Conservation (phyloP, 2,888 invertebrate species). For the Pherbina coryleti region DNA sequence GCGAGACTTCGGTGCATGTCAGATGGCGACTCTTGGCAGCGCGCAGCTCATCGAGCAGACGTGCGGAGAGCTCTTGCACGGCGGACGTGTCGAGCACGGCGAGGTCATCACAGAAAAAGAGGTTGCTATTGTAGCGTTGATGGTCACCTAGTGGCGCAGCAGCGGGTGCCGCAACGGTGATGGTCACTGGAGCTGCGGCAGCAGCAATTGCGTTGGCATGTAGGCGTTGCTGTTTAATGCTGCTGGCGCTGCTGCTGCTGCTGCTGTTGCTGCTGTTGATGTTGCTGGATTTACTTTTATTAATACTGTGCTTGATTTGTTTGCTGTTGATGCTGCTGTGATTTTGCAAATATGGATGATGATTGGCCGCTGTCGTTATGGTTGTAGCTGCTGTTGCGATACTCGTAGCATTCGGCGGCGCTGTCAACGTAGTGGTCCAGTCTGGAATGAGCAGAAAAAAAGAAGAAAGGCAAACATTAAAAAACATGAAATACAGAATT, state of each 20-base stretch:
- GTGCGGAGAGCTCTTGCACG: constrained; percentile 55
- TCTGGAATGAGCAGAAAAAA: constrained; percentile 37
- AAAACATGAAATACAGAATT: neutral
- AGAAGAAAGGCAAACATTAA: constrained; percentile 1
- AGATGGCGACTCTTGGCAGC: constrained; percentile 63
- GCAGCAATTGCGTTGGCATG: constrained; percentile 32
- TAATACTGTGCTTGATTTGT: constrained; percentile 53
- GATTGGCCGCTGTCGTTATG: constrained; percentile 32
- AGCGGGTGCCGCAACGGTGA: constrained; percentile 35
- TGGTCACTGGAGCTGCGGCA: constrained; percentile 27
- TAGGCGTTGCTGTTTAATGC: constrained; percentile 34
- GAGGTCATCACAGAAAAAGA: constrained; percentile 53
- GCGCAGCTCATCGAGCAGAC: constrained; percentile 61
- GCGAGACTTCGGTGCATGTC: constrained; percentile 64
- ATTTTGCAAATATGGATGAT: constrained; percentile 35
- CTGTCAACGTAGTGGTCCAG: constrained; percentile 50
- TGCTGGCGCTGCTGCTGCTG: constrained; percentile 35
- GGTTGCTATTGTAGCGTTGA: constrained; percentile 39
- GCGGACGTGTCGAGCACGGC: constrained; percentile 51
- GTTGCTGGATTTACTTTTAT: constrained; percentile 47
- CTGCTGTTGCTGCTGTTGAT: constrained; percentile 38
- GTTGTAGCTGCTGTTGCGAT: constrained; percentile 30
- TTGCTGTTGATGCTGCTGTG: constrained; percentile 43
- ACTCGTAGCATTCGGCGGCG: constrained; percentile 36
- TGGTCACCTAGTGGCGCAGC: constrained; percentile 32